Base-by-base conservation (phyloP, 1,140 invertebrate species). In the Ruditapes philippinarum region DNA sequence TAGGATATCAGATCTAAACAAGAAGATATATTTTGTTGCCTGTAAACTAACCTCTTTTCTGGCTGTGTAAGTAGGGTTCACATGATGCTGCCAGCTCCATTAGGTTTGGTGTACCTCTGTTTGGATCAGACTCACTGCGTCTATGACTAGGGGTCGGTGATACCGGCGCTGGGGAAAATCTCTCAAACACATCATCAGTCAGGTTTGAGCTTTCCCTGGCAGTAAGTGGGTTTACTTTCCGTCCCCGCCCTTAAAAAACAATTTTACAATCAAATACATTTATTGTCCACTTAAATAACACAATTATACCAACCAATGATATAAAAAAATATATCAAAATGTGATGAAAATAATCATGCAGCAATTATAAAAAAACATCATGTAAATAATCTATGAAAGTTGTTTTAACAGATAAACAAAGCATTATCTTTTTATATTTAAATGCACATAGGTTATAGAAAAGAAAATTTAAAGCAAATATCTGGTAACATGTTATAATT, bases 111-210 rank as follows among this genome's bases (percentile, higher is more conserved):
- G 84, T 85, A 40, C 79, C 65, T 31, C 54, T 73, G 28, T 60
- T 76, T 14, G 91, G 89, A 45, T 92, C 91, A 33, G 91, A 92
- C 5, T 90, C 91, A 49, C 89, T 87, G 28, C 91, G 84, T 31
- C 87, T 70, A 0, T 51, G 60, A 42, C 57, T 84, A 7, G 89
- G 88, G n/a, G 89, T 85, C 22, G 91, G 90, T 5, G 91, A 91
- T 12, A 81, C 62, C 45, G 80, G 88, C 7, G 68, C 84, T 11
- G 70, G 51, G 25, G 84, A 57, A 19, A 62, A 25, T 22, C 49
- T 33, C n/a, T 87, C 84, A 78, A 78, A 78, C 22, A 87, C 73
- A n/a, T 87, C 84, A 40, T 87, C 84, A 36, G 65, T 60, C 3
- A 74, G 60, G 42, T 65, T 68, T 11, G 65, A 28, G 49, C 51